Evolutionary conservation across 2,113 vertebrate genomes (phyloP).

Genomic region (Indicator indicator): DNA sequence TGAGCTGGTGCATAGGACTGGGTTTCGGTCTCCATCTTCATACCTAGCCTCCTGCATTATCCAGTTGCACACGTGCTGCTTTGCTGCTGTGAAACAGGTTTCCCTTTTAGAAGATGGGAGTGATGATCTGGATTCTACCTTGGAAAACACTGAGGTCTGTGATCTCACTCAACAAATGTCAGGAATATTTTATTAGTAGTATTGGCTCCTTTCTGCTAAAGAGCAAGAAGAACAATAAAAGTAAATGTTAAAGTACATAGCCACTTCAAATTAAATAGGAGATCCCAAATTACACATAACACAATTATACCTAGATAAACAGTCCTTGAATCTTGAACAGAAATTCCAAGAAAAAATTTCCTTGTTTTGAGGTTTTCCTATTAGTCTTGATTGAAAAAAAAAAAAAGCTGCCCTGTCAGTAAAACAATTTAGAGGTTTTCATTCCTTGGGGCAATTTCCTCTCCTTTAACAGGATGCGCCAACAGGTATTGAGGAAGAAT

Average conservation of each 20-base stretch:
- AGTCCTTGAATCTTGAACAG: not conserved
- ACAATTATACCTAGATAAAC: not conserved
- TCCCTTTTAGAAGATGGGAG: conserved; percentile 18
- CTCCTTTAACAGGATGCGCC: not conserved
- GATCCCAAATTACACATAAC: not conserved
- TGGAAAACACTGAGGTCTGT: conserved; percentile 13
- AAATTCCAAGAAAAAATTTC: not conserved
- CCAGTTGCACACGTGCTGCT: not conserved
- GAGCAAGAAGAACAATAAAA: not conserved
- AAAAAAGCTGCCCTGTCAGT: not conserved
- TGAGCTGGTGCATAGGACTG: not conserved
- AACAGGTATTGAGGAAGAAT: not conserved
- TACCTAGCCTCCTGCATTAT: not conserved
- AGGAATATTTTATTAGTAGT: conserved; percentile 50
- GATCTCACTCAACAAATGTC: conserved; percentile 45
- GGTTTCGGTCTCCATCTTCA: not conserved
- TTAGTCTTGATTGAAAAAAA: not conserved
- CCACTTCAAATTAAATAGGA: conserved; percentile 12
- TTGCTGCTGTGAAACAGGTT: not conserved
- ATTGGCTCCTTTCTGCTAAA: not conserved
- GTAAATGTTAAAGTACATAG: conserved; percentile 5
- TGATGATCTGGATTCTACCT: conserved; percentile 10
- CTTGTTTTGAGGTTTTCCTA: not conserved
- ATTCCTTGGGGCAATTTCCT: not conserved
- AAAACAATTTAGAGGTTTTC: not conserved